phyloP scores from a whole-genome alignment of 2,888 invertebrate species.

The Nephrotoma flavescens region DNA sequence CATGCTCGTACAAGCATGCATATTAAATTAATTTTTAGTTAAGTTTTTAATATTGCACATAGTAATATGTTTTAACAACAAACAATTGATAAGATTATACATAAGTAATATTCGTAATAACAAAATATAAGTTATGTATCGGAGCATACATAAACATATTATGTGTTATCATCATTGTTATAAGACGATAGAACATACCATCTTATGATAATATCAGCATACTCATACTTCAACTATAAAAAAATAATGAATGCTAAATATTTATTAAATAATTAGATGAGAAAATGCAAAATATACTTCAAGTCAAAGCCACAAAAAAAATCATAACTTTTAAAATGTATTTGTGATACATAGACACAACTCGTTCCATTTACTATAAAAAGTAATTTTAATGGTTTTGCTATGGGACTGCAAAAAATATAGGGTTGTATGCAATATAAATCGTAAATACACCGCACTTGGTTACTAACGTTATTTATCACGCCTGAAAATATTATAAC shows the following conservation, averaged over 20 bases:
- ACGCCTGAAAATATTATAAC: too few species aligned
- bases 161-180: not conserved
- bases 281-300: not conserved
- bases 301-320: too few species aligned
- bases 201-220: not conserved
- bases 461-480: too few species aligned
- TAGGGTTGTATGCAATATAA: too few species aligned
- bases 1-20: not conserved
- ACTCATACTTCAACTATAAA: not conserved
- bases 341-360: too few species aligned
- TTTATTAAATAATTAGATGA: not conserved
- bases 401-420: too few species aligned
- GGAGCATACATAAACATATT: not conserved
- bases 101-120: not conserved
- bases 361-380: too few species aligned
- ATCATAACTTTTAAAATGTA: too few species aligned
- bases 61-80: not conserved
- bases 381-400: too few species aligned
- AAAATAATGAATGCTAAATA: not conserved
- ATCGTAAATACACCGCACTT: too few species aligned
- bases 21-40: not conserved
- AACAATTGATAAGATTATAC: not conserved
- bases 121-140: not conserved
- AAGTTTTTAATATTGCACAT: not conserved
- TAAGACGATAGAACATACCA: not conserved